Base-by-base conservation (phyloP, 2,888 invertebrate species). In the Octonoba sinensis region DNA sequence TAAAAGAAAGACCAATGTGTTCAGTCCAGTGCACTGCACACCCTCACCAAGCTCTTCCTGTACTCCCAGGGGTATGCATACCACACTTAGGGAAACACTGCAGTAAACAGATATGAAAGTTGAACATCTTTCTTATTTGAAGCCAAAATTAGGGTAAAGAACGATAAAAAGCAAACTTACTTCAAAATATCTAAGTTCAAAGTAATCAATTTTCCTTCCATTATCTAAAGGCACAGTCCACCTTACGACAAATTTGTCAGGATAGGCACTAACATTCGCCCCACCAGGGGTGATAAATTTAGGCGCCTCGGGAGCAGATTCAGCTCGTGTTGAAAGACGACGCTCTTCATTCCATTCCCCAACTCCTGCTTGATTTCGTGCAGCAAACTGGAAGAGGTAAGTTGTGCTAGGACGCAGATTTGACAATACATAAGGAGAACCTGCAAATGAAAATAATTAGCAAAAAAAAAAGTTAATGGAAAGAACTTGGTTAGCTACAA, bases 181-280 rank as follows among this genome's bases (percentile, higher is more conserved):
- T 87, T 93, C 92, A 88, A 95, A 95, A 89, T 93, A 94, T 88
- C 91, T 92, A 85, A 96, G 91, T 88, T 93, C 91, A 89, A 96
- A 96, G 88, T 91, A 91, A 87, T 94, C 93, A 87, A 96, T 96
- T 36, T 93, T 93, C 89, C 95, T 95, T 12, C 96, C 96, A 89
- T 96, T 96, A 87, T 96, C 94, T 69, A 93, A 92, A 0, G 96
- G 96, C 69, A 93, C 92, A 86, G 92, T 92, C 96, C 96, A 96
- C 87, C 93, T 91, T 22, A 96, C 88, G 87, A 95, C 94, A 87
- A 82, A 84, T n/a, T 84, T 77, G 59, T 72, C 83, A 59, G 90
- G 89, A 64, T 90, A 84, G 22, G 75, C 73, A 71, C 84, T 84
- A 36, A 84, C 47, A 60, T 83, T 84, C 44, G 36, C 36, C 22